These are phyloP conservation scores for Limenitis camilla DNA, from an alignment of 2,888 invertebrate genomes.

Conservation along the genomic window DNA sequence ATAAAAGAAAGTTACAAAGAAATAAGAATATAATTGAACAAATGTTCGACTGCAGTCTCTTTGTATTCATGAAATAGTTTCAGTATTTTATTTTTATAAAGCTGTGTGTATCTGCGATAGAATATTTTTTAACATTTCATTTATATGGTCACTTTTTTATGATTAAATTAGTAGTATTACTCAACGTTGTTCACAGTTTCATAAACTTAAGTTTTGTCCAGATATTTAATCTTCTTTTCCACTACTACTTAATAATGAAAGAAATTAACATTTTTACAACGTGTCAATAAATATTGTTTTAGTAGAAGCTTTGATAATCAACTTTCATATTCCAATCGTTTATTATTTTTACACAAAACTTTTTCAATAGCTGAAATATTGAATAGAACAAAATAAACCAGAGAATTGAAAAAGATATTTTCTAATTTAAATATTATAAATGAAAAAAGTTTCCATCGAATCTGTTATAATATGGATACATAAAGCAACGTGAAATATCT, in stretches of 20 bases:
- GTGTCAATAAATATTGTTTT: no score
- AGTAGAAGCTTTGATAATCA: no score
- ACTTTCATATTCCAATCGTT: not conserved
- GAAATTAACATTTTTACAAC: no score
- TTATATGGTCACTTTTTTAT: no score
- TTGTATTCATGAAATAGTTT: not conserved
- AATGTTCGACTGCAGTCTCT: not conserved
- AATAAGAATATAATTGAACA: not conserved
- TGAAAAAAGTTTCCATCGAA: conserved; percentile 3
- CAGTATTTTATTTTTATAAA: not conserved
- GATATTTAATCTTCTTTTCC: no score
- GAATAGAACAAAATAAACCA: not conserved
- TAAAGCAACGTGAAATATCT: conserved; percentile 20
- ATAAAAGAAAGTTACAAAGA: not conserved
- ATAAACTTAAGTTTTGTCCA: no score
- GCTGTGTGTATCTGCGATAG: no score
- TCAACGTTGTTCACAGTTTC: no score
- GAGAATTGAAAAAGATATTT: conserved; percentile 5
- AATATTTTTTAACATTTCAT: no score
- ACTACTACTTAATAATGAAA: no score
- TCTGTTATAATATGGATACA: conserved; percentile 12
- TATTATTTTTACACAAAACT: not conserved
- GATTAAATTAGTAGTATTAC: no score
- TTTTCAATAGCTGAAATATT: conserved; percentile 1
- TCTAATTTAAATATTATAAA: conserved; percentile 6